phyloP scores from a whole-genome alignment of 1,140 invertebrate species.

The Gonioctena quinquepunctata region DNA sequence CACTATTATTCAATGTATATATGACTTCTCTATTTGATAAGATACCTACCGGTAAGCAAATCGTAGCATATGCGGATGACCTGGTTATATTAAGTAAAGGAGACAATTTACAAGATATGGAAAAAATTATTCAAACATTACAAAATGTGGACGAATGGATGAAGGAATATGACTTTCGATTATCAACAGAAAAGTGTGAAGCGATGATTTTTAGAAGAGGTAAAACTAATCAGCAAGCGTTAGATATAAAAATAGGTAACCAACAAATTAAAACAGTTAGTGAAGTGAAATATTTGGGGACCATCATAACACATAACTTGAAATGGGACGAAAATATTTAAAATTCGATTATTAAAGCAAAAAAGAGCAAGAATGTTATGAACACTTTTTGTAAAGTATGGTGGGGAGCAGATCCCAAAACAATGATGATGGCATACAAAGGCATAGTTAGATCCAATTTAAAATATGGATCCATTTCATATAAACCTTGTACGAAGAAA shows the following conservation, averaged over 20 bases:
- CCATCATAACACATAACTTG: background rate
- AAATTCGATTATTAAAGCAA: background rate
- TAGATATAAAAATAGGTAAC: background rate
- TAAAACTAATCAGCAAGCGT: background rate
- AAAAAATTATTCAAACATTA: background rate
- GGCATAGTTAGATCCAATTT: background rate
- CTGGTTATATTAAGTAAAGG: constrained; percentile 14
- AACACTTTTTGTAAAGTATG: constrained; percentile 11
- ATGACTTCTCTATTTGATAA: constrained; percentile 1
- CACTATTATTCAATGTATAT: constrained; percentile 27
- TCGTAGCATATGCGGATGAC: constrained; percentile 31
- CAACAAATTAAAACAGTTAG: background rate
- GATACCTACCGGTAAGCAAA: background rate
- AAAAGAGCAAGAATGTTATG: constrained; percentile 7
- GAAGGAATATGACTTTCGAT: background rate
- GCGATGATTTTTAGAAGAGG: background rate
- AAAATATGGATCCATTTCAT: constrained; percentile 2
- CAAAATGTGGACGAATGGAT: background rate
- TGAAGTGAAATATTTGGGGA: constrained; percentile 17
- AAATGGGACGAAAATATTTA: constrained; percentile 15
- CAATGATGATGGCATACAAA: background rate
- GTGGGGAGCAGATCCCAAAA: constrained; percentile 14
- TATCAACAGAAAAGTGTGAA: constrained; percentile 5
- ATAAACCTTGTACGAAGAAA: background rate
- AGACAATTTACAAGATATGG: background rate